Base-by-base conservation (phyloP, 2,888 invertebrate genomes). In the Osmoderma eremita region DNA sequence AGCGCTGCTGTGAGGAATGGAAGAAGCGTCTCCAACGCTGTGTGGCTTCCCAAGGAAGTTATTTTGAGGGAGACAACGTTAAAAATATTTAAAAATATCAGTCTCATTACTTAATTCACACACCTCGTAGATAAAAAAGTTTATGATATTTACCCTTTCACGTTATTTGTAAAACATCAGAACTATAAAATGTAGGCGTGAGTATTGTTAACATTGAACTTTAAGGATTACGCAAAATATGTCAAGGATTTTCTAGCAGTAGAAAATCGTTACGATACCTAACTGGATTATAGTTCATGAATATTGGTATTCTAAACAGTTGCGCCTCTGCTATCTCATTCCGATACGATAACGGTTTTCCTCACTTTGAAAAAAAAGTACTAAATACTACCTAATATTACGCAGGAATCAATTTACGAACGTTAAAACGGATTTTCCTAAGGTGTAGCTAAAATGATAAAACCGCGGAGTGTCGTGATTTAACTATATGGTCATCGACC, bases 171-270 rank as follows among this genome's bases (percentile, higher is more conserved):
- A 15, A 61, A 45, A 61, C 45, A 45, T 45, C 58, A 61, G 2
- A 3, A 48, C 20, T 30, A 10, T 53, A 36, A 61, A 45, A 45
- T 30, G 30, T 24, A 36, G 13, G 22, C 15, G 45, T 36, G 58
- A 61, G 17, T 48, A 61, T 17, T n/a, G 45, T 45, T 61, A 61
- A 45, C 58, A 61, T 45, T 61, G 58, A 61, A 61, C 58, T 61
- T 61, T 61, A 61, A 30, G 17, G 45, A 61, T 45, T 30, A 45
- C 45, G 58, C 45, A 61, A 61, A 61, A 61, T 61, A 61, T 61
- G 58, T 61, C 45, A 61, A 61, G 58, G 58, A 30, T 4, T 30
- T 30, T 48, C 45, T 38, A 12, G 36, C 53, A 38, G 53, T 53
- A 17, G 17, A 18, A 53, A 36, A 53, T 53, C 22, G 38, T 39